These are phyloP conservation scores for Camponotus pennsylvanicus DNA, from an alignment of 1,140 invertebrate genomes.

Conservation along the genomic window DNA sequence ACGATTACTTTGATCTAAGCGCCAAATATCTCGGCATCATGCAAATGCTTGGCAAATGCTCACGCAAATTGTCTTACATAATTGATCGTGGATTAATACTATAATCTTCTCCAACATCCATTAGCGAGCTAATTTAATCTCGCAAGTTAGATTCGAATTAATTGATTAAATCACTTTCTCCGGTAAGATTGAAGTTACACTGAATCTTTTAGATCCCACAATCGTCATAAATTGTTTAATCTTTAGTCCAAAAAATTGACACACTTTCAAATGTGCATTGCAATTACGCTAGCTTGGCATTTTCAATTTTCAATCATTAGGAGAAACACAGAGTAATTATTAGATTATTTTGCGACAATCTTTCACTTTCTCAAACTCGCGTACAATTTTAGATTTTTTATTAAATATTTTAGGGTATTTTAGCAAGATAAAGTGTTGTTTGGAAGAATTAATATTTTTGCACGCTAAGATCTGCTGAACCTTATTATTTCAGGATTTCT, in stretches of 20 bases:
- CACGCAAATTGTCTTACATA: slow-evolving; percentile 47
- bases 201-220: not conserved
- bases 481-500: not conserved
- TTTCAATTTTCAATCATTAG: not conserved
- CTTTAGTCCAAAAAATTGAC: not conserved
- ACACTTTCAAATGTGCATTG: not conserved
- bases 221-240: not conserved
- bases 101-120: slow-evolving; percentile 26
- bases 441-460: not conserved
- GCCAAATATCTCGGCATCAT: slow-evolving; percentile 40
- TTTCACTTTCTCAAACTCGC: not conserved
- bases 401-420: not conserved
- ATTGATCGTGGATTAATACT: slow-evolving; percentile 48
- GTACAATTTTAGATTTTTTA: not conserved
- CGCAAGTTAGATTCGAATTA: slow-evolving; percentile 33
- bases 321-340: not conserved
- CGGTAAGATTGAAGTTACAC: not conserved
- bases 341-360: not conserved
- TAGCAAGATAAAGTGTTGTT: not conserved
- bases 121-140: slow-evolving; percentile 52
- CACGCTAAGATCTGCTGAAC: too few species aligned
- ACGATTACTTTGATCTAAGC: slow-evolving; percentile 1
- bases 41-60: slow-evolving; percentile 40
- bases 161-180: slow-evolving; percentile 35
- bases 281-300: not conserved